phyloP scores from a whole-genome alignment of 92 coral and sea anemone species.

The Pocillopora grandis region DNA sequence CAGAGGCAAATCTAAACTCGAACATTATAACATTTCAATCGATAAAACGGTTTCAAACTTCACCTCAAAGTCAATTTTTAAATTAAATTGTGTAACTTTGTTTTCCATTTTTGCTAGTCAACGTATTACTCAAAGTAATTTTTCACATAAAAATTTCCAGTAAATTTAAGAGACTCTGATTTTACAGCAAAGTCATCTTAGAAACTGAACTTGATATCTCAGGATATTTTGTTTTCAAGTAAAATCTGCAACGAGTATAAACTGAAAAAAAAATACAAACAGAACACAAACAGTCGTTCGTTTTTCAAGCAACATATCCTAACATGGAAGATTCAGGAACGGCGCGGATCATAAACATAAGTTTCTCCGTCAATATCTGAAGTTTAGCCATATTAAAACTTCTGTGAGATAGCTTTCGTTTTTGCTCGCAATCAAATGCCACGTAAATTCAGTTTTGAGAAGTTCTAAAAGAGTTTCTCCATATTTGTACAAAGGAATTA shows the following conservation, averaged over 20 bases:
- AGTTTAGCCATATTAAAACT: not conserved
- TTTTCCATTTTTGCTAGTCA: not conserved
- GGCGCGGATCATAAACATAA: not conserved
- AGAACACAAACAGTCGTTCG: slow-evolving; percentile 2
- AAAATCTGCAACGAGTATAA: slow-evolving; percentile 5
- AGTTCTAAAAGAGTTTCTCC: slow-evolving; percentile 38
- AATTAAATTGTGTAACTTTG: not conserved
- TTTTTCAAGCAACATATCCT: not conserved
- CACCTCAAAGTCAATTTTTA: slow-evolving; percentile 26
- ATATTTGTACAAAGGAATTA: slow-evolving; percentile 18
- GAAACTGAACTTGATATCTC: not conserved
- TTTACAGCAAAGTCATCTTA: no score
- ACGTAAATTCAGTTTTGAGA: slow-evolving; percentile 13
- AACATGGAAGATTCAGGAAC: not conserved
- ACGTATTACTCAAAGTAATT: not conserved
- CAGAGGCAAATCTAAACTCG: slow-evolving; percentile 15
- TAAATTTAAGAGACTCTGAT: no score
- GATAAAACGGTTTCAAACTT: not conserved
- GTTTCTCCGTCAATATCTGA: not conserved
- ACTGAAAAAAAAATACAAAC: not conserved
- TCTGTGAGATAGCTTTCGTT: not conserved
- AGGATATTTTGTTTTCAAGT: not conserved
- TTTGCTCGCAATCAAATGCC: not conserved
- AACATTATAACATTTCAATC: not conserved
- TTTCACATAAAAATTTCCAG: not conserved